A percentile compares a stretch with the other conserved stretches of the same genome.
phyloP scores from a whole-genome alignment of 1,140 invertebrate genomes.

The Heterodera carotae region DNA sequence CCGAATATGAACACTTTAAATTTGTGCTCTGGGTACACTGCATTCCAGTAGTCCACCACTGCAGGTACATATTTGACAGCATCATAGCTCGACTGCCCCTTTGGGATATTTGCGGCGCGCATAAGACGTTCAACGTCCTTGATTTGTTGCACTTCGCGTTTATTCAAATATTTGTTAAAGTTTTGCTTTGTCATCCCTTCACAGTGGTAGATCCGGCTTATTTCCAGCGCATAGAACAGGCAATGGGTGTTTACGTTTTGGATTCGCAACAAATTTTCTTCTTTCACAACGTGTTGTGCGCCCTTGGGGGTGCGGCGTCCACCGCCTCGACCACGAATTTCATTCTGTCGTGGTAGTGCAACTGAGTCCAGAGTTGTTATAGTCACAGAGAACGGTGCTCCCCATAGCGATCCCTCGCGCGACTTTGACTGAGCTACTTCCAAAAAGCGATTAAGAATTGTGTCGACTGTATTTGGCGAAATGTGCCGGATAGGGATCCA shows the following conservation, averaged over 20 bases:
- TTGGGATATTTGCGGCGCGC: neutral
- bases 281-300: neutral
- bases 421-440: conserved; percentile 6
- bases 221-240: conserved; percentile 4
- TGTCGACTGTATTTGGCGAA: neutral
- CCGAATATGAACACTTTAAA: conserved; percentile 18
- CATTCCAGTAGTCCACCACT: conserved; percentile 5
- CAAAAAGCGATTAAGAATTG: conserved; percentile 9
- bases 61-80: neutral
- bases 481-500: conserved; percentile 4
- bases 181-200: neutral
- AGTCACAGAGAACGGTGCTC: neutral
- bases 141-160: neutral
- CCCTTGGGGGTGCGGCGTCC: neutral
- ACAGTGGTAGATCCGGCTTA: neutral
- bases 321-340: neutral
- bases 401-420: neutral
- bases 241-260: neutral
- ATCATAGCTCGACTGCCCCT: neutral
- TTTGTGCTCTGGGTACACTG: neutral
- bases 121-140: neutral
- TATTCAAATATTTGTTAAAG: neutral
- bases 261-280: neutral
- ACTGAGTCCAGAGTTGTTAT: neutral
- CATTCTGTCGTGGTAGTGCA: neutral